Evolutionary conservation across 92 coral and sea anemone species (phyloP), one percentile per base, ranked within the genome.

Genomic region (Pocillopora meandrina): DNA sequence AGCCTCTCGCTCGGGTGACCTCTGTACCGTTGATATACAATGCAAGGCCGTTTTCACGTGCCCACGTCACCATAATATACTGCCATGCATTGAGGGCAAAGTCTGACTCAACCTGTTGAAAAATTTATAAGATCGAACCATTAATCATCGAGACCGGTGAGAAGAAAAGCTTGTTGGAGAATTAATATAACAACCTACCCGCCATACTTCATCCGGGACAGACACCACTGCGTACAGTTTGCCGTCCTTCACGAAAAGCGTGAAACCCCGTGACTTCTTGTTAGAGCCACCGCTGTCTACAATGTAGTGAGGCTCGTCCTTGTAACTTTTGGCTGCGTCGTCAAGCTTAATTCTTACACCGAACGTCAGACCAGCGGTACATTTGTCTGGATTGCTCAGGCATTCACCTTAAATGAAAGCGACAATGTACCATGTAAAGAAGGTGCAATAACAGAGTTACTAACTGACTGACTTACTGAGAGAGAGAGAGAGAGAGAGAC

Each of bases 211-310:
- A 79, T 97, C 93, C 4, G 99, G 92, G 61, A 89, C 92, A 0
- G 99, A 88, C 5, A 91, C 98, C 12, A 90, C 89, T 13, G 97
- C 94, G 81, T 92, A 90, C 42, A 97, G 79, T 69, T 85, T 91
- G 60, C 93, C 85, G 68, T 97, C 91, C 66, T 97, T 91, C 57
- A 89, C 61, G 88, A 88, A 85, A 71, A 97, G 83, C 31, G 92
- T 92, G 75, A 97, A 89, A 23, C 99, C 99, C 59, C 98, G 93
- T 60, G 97, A 94, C 60, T 89, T 89, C 58, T 87, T 80, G 74
- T 87, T 93, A 34, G 92, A 88, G 67, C 98, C 99, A 35, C 99
- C 99, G 77, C 92, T 95, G 93, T 97, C 99, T 82, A 97, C 73
- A 34, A 97, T 90, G 86, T 89, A 97, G 61, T 93, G 99, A 33